These are phyloP conservation scores for Tortrix viridana DNA, from an alignment of 2,888 invertebrate species.

Conservation along the genomic window DNA sequence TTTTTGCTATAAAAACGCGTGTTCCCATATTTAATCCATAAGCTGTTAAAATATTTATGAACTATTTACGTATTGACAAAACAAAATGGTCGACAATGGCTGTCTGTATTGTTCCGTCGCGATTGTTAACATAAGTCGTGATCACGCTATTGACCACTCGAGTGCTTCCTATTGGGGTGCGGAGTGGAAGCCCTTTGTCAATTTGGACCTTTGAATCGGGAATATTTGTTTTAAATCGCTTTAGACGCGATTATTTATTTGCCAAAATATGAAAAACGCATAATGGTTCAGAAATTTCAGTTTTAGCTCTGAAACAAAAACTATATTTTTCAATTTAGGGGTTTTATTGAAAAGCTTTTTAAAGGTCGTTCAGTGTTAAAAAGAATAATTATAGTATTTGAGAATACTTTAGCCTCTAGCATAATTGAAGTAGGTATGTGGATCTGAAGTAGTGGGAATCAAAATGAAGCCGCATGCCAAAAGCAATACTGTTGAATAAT, in stretches of 20 bases:
- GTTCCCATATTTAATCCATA: conserved; percentile 60
- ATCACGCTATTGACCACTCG: conserved; percentile 69
- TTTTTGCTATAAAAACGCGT: conserved; percentile 36
- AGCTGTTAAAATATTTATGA: conserved; percentile 79
- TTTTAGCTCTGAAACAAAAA: too few relatives aligned
- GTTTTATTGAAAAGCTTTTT: too few relatives aligned
- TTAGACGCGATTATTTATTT: neutral
- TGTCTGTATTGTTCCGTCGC: conserved; percentile 57
- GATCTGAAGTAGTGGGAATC: too few relatives aligned
- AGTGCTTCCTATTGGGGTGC: conserved; percentile 61
- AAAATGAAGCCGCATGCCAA: too few relatives aligned
- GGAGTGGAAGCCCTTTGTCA: conserved; percentile 15
- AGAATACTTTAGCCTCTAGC: too few relatives aligned
- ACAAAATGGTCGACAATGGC: conserved; percentile 71
- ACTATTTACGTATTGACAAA: conserved; percentile 78
- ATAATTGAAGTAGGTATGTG: too few relatives aligned
- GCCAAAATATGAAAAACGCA: neutral
- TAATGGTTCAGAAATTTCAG: neutral
- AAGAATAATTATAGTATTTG: too few relatives aligned
- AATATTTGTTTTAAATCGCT: conserved; percentile 34
- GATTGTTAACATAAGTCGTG: conserved; percentile 50
- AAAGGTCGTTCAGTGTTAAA: too few relatives aligned
- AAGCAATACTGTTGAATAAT: too few relatives aligned
- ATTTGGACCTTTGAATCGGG: conserved; percentile 12
- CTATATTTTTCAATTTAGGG: too few relatives aligned